phyloP scores from a whole-genome alignment of 2,888 invertebrate species.

The Phortica magna region DNA sequence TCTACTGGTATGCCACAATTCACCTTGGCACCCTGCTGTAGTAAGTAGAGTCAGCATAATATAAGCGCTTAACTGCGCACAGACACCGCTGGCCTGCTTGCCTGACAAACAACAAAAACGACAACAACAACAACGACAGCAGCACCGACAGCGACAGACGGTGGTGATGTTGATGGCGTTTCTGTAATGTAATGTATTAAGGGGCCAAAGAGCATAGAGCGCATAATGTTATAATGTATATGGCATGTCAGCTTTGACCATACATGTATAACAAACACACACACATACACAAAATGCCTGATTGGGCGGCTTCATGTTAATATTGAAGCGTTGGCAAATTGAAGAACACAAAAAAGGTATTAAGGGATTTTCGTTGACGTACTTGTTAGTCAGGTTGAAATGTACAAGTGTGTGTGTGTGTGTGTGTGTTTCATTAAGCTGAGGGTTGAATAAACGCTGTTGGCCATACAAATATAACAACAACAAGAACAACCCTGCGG shows the following conservation, averaged over 20 bases:
- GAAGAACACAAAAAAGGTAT: constrained; percentile 24
- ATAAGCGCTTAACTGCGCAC: neutral
- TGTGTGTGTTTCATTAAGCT: constrained; percentile 3
- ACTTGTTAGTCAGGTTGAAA: constrained; percentile 22
- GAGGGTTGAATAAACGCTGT: neutral
- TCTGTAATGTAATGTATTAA: constrained; percentile 20
- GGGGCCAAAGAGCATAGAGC: constrained; percentile 27
- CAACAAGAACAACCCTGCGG: neutral
- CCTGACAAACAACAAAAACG: neutral
- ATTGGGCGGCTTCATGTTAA: neutral
- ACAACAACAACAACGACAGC: neutral
- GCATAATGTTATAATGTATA: constrained; percentile 13
- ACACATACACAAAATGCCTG: neutral
- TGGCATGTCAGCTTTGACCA: constrained; percentile 8
- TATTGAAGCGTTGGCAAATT: constrained; percentile 28
- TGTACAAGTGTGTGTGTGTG: neutral
- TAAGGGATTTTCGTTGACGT: constrained; percentile 26
- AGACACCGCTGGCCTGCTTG: neutral
- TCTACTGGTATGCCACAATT: too few species aligned
- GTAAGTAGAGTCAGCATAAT: too few species aligned
- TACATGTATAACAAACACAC: neutral
- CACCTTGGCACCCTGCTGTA: too few species aligned
- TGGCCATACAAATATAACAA: neutral
- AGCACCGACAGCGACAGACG: neutral
- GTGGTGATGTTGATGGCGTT: constrained; percentile 10